Evolutionary conservation across 1,140 invertebrate genomes (phyloP).

Genomic region (Pseudomyrmex flavicornis): DNA sequence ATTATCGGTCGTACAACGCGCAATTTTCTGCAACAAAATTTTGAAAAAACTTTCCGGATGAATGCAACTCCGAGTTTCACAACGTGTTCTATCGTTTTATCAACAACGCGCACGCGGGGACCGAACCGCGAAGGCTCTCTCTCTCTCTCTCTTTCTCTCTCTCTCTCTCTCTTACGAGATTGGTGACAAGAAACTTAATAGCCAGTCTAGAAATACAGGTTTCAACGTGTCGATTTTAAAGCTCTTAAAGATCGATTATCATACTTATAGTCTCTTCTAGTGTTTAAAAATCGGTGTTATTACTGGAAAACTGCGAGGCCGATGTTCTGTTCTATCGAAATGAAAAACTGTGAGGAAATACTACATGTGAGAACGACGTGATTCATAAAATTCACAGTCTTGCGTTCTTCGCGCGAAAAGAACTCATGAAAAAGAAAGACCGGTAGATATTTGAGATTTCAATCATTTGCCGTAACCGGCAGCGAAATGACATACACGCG

Average conservation of each 20-base stretch:
- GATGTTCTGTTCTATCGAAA: background rate
- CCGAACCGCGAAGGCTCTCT: background rate
- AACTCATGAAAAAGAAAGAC: too few species aligned
- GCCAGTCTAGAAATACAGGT: conserved; percentile 75
- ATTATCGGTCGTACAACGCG: background rate
- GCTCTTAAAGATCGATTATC: conserved; percentile 76
- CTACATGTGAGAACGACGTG: background rate
- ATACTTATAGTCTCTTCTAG: conserved; percentile 37
- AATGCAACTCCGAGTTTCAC: conserved; percentile 8
- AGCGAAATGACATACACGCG: background rate
- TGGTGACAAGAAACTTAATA: conserved; percentile 75
- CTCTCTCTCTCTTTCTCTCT: too few species aligned
- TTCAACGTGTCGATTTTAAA: conserved; percentile 70
- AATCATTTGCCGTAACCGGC: too few species aligned
- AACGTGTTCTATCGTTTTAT: conserved; percentile 4
- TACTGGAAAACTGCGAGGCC: conserved; percentile 59
- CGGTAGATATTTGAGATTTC: too few species aligned
- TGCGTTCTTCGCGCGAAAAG: background rate
- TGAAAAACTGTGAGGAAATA: conserved; percentile 5
- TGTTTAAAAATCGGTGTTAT: conserved; percentile 68
- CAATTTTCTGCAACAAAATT: conserved; percentile 5
- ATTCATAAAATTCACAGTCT: background rate
- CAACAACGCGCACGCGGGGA: conserved; percentile 26
- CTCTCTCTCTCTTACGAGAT: conserved; percentile 15
- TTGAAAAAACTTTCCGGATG: background rate